Percentiles rank a stretch among this genome's conserved stretches.
These are phyloP conservation scores for Trinorchestia longiramus DNA, from an alignment of 1,140 invertebrate genomes.

Conservation along the genomic window DNA sequence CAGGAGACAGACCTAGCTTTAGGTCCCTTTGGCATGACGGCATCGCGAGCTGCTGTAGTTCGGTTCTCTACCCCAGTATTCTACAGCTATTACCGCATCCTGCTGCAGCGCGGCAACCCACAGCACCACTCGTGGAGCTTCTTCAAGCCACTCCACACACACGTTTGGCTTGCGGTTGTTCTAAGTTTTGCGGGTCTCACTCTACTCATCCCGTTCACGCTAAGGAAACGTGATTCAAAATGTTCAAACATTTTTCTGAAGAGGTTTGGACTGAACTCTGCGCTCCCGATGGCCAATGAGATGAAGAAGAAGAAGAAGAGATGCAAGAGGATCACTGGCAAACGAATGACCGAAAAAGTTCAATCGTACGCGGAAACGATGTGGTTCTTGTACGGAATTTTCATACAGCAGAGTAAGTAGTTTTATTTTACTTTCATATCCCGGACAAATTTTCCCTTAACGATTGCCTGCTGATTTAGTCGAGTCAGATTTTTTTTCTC, in stretches of 20 bases:
- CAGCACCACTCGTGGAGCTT: slow-evolving; percentile 26
- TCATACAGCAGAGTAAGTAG: slow-evolving; percentile 6
- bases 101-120: neutral
- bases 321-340: neutral
- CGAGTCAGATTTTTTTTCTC: too few species aligned
- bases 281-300: neutral
- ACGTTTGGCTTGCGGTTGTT: slow-evolving; percentile 1
- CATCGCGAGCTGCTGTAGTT: neutral
- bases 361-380: neutral
- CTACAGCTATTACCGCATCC: neutral
- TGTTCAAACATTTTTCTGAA: too few species aligned
- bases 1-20: slow-evolving; percentile 56
- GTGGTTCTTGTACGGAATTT: neutral
- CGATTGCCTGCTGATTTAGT: too few species aligned
- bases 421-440: neutral
- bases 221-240: too few species aligned
- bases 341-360: neutral
- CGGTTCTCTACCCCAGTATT: slow-evolving; percentile 1
- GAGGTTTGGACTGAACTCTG: neutral
- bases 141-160: neutral
- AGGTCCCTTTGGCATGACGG: slow-evolving; percentile 51
- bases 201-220: neutral
- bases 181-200: neutral
- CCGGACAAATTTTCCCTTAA: too few species aligned
- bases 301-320: neutral